Base-by-base conservation (phyloP, 2,113 vertebrate species). In the Boleophthalmus pectinirostris region DNA sequence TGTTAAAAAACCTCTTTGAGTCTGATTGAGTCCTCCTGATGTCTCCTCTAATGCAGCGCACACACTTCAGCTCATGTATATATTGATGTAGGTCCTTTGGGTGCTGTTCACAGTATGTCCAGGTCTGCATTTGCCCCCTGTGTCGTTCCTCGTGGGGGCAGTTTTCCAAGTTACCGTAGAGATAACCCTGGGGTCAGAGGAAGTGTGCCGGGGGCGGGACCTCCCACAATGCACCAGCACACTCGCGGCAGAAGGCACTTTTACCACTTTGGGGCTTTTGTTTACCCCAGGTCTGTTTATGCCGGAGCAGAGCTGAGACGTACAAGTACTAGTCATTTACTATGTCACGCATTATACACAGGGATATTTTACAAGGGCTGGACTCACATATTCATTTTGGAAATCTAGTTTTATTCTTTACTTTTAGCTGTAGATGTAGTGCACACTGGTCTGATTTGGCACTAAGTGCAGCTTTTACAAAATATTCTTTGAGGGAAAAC, bases 181-280 rank as follows among this genome's bases (percentile, higher is more conserved):
- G 91, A 93, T 92, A 90, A 93, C 89, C 91, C 79, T 3, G 54
- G 70, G 90, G 90, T 92, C 92, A 88, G 75, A 72, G 87, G 86
- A 90, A 92, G 91, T 92, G 92, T 90, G 90, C 81, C 77, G 60
- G 64, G 9, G 74, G 66, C 20, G 54, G 84, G 86, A 92, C 87
- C 90, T 78, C 88, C 87, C 88, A 87, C 83, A 47, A 43, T 74
- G 86, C 77, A 80, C 65, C 73, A 63, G 58, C 20, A 64, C 33
- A 35, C 53, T 74, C 81, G 70, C 67, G n/a, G n/a, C 49, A 72
- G 72, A 35, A 77, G 58, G 51, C 23, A 33, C 77, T 74, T 60
- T 73, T 84, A 68, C 68, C 29, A 74, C 74, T 84, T 68, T 6
- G 70, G 82, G 77, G 67, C 77, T 51, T 24, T 64, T 85, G 82